Conservation (phyloP, 2,113 vertebrate genomes). For the Pangasianodon gigas region DNA sequence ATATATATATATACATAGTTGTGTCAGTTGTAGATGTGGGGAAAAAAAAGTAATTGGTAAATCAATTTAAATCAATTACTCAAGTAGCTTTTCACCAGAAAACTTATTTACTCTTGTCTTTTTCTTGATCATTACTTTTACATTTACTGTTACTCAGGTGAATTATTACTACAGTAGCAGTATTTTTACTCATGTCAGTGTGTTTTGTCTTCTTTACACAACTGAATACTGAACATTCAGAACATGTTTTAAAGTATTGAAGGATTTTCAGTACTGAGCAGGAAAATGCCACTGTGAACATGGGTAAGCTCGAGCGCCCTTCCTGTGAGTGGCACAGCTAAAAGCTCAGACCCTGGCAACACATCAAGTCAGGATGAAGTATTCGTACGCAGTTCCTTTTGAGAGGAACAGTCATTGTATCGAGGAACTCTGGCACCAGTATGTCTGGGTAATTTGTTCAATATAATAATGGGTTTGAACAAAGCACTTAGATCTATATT, state of each 20-base stretch:
- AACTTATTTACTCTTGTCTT: neutral
- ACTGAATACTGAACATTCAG: neutral
- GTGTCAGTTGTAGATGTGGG: neutral
- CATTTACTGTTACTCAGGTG: neutral
- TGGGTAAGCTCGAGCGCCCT: neutral
- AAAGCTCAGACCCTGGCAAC: neutral
- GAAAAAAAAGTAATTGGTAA: neutral
- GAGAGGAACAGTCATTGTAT: neutral
- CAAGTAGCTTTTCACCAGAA: neutral
- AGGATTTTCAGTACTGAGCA: neutral
- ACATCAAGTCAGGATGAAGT: neutral
- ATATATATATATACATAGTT: too few relatives aligned
- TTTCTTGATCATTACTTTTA: neutral
- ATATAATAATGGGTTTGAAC: neutral
- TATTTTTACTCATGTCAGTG: neutral
- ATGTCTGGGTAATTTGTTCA: conserved; percentile 8
- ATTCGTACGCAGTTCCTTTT: neutral
- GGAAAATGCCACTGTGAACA: neutral
- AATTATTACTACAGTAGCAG: neutral
- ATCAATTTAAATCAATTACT: neutral
- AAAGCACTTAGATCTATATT: conserved; percentile 1
- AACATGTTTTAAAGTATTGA: neutral
- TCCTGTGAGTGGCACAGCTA: neutral
- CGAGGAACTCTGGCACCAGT: neutral
- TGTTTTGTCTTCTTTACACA: neutral